A percentile compares a stretch with the other conserved stretches of the same genome.
Conservation (phyloP, 1,140 invertebrate genomes). For the Brachionus calyciflorus region DNA sequence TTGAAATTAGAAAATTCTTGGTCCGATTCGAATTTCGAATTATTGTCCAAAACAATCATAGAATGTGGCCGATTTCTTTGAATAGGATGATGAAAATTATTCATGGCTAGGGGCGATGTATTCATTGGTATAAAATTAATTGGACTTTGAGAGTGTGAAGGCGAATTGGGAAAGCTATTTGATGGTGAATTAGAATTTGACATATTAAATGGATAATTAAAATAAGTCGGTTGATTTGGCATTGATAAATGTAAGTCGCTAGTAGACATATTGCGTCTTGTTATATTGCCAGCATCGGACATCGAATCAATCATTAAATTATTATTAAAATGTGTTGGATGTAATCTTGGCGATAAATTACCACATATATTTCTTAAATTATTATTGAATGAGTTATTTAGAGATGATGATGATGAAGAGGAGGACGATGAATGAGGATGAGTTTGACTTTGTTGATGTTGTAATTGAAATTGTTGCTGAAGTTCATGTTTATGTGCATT, state of each 20-base stretch:
- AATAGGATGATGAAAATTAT: background rate
- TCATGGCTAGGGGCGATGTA: background rate
- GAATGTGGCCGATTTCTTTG: constrained; percentile 36
- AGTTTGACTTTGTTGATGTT: background rate
- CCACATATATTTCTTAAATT: constrained; percentile 11
- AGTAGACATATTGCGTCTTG: constrained; percentile 10
- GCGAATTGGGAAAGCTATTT: constrained; percentile 17
- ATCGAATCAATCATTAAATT: constrained; percentile 2
- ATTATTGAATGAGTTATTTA: constrained; percentile 23
- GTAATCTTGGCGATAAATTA: constrained; percentile 17
- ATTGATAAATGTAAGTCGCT: constrained; percentile 7
- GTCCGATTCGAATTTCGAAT: background rate
- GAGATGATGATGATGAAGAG: constrained; percentile 15
- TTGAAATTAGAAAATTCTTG: background rate
- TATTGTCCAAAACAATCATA: background rate
- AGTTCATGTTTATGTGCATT: constrained; percentile 42
- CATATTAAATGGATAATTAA: background rate
- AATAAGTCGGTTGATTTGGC: background rate
- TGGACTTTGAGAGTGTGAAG: constrained; percentile 2
- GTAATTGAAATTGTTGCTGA: constrained; percentile 26
- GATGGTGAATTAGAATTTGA: background rate
- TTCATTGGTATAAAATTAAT: background rate
- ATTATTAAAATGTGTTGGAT: background rate
- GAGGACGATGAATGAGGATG: constrained; percentile 24
- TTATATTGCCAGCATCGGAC: background rate